These are phyloP conservation scores for Limnephilus auricula DNA, from an alignment of 2,888 invertebrate species.

Conservation along the genomic window DNA sequence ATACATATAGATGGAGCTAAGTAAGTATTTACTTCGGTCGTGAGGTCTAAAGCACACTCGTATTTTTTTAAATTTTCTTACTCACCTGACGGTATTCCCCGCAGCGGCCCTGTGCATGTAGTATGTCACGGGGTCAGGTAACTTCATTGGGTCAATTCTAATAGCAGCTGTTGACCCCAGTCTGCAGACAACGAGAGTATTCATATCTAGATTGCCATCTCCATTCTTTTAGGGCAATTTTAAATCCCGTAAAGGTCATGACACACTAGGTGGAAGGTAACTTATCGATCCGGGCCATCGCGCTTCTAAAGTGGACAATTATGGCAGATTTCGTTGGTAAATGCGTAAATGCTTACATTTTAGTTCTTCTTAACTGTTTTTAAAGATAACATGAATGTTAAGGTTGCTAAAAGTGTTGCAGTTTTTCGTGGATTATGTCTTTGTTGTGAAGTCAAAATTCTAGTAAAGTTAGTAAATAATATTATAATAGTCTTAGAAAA, in stretches of 20 bases:
- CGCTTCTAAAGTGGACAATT: background rate
- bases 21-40: too few species aligned
- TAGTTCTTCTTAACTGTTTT: background rate
- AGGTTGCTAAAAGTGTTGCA: too few species aligned
- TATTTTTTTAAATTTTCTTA: too few species aligned
- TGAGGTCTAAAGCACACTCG: too few species aligned
- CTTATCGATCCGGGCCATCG: background rate
- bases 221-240: background rate
- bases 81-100: too few species aligned
- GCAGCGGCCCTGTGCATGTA: background rate
- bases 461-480: too few species aligned
- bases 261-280: background rate
- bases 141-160: slow-evolving; percentile 5
- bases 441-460: too few species aligned
- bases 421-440: too few species aligned
- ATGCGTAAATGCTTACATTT: background rate
- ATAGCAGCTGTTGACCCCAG: background rate
- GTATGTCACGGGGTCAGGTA: background rate
- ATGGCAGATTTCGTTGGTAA: background rate
- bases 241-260: background rate
- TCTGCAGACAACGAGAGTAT: background rate
- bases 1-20: too few species aligned
- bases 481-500: too few species aligned
- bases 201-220: background rate
- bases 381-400: too few species aligned